A percentile compares a stretch with the other conserved stretches of the same genome.
Evolutionary conservation across 2,888 invertebrate genomes (phyloP).

Genomic region (Diadegma fenestrale): DNA sequence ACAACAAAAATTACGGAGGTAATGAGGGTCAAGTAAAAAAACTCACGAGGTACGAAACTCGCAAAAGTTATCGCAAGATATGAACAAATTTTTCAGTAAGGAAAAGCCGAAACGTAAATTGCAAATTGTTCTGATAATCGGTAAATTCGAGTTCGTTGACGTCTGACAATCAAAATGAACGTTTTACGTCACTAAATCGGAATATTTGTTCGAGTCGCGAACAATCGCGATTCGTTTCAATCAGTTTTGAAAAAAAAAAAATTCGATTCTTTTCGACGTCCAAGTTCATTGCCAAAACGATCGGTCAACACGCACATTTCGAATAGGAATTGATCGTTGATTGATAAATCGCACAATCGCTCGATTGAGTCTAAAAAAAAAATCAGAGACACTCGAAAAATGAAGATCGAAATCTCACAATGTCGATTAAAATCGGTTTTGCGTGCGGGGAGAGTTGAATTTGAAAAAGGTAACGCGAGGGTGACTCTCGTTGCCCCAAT

Average conservation of each 20-base stretch:
- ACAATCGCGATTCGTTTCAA: not conserved
- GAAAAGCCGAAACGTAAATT: too few species aligned
- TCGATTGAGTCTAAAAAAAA: not conserved
- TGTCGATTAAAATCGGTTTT: not conserved
- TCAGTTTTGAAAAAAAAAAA: not conserved
- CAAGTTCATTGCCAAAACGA: constrained; percentile 18
- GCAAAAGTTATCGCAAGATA: not conserved
- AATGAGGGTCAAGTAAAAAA: constrained; percentile 25
- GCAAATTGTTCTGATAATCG: not conserved
- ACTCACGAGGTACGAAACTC: not conserved
- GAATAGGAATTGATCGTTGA: not conserved
- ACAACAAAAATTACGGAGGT: not conserved
- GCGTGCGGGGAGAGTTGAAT: too few species aligned
- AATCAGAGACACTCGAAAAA: not conserved
- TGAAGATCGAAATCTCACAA: not conserved
- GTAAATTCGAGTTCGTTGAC: not conserved
- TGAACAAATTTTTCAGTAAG: not conserved
- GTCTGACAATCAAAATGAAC: not conserved
- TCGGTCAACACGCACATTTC: not conserved
- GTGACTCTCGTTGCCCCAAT: constrained; percentile 26
- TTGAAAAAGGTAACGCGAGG: not conserved
- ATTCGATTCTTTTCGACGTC: not conserved
- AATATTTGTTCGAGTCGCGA: not conserved
- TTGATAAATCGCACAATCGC: not conserved
- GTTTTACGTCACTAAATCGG: not conserved